Conservation (phyloP, 2,888 invertebrate genomes). For the Glyphotaelius pellucidus region DNA sequence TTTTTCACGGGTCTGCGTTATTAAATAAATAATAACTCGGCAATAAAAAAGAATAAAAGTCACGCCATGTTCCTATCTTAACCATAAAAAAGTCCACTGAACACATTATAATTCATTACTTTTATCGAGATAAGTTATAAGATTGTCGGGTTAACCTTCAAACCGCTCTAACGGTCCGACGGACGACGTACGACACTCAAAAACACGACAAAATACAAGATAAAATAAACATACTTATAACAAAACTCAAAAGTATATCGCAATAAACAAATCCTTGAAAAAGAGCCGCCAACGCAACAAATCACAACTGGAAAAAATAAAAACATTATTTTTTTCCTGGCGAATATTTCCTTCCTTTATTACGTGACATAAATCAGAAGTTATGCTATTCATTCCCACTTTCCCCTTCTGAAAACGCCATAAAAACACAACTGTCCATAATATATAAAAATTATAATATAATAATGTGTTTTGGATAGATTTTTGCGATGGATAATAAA, state of each 20-base stretch:
- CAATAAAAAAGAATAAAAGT: not conserved
- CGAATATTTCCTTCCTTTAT: not conserved
- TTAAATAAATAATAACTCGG: not conserved
- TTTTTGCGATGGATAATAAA: not conserved
- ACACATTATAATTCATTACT: not conserved
- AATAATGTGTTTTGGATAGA: not conserved
- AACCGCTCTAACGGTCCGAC: not conserved
- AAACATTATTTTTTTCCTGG: not conserved
- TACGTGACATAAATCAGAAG: not conserved
- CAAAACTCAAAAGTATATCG: not conserved
- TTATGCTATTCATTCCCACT: not conserved
- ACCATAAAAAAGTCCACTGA: not conserved
- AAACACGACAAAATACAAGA: not conserved
- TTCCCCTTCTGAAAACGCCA: not conserved
- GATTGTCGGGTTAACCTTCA: not conserved
- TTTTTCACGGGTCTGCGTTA: too few relatives aligned
- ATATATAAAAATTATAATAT: not conserved
- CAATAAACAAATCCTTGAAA: not conserved
- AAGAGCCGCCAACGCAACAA: not conserved
- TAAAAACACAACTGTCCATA: not conserved
- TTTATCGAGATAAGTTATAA: not conserved
- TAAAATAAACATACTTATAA: not conserved
- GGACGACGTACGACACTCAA: not conserved
- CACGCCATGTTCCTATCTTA: not conserved
- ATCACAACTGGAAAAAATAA: not conserved